phyloP scores from a whole-genome alignment of 2,797 vertebrate species.

The Balearica regulorum region DNA sequence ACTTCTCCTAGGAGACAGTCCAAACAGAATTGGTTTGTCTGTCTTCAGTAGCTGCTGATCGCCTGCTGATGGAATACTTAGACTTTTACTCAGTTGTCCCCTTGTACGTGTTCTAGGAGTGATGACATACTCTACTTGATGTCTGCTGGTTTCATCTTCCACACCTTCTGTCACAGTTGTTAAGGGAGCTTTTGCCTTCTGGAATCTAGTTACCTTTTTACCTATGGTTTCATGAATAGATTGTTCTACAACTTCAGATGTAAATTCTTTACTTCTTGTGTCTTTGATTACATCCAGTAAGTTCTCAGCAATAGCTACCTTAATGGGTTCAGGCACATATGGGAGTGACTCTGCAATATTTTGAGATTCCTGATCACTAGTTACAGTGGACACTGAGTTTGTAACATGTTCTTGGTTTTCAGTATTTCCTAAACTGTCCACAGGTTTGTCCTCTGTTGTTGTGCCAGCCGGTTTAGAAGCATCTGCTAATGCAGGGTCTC shows the following conservation, averaged over 20 bases:
- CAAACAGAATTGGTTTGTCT: not conserved
- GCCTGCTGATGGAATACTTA: not conserved
- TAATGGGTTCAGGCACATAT: constrained; percentile 76
- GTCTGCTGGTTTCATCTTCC: not conserved
- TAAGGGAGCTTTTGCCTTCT: constrained; percentile 12
- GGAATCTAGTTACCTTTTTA: constrained; percentile 45
- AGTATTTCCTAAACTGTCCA: not conserved
- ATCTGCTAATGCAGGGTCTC: not conserved
- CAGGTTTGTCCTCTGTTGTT: constrained; percentile 4
- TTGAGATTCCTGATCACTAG: constrained; percentile 60
- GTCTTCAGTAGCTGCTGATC: not conserved
- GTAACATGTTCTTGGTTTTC: constrained; percentile 3
- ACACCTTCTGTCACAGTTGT: constrained; percentile 37
- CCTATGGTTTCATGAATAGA: constrained; percentile 59
- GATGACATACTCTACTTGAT: not conserved
- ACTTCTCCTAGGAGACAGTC: constrained; percentile 56
- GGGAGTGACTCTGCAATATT: constrained; percentile 65
- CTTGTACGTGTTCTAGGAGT: constrained; percentile 59
- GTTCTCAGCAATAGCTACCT: constrained; percentile 75
- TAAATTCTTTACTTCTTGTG: constrained; percentile 74
- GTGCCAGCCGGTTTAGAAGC: not conserved
- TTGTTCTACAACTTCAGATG: constrained; percentile 59
- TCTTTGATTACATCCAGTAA: constrained; percentile 76
- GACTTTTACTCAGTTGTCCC: not conserved
- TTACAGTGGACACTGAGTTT: constrained; percentile 46